A percentile compares a stretch with the other conserved stretches of the same genome.
phyloP scores from a whole-genome alignment of 1,140 invertebrate species.

The Diploscapter pachys region DNA sequence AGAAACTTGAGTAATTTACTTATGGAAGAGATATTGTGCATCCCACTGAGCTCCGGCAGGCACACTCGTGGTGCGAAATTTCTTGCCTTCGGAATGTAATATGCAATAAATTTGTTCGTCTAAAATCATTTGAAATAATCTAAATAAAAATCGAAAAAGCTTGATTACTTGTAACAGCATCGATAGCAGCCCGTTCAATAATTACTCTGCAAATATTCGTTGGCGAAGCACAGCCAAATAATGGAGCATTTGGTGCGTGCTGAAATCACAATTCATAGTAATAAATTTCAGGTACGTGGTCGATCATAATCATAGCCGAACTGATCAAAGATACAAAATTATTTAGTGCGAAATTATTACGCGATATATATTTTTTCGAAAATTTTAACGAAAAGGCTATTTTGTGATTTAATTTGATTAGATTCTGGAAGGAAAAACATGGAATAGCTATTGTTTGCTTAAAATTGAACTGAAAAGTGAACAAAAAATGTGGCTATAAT shows the following conservation, averaged over 20 bases:
- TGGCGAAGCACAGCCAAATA: too few species aligned
- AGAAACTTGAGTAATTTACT: constrained; percentile 5
- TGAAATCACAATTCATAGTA: too few species aligned
- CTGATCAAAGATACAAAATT: too few species aligned
- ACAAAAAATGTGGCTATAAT: background rate
- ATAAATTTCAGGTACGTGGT: too few species aligned
- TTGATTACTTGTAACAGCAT: too few species aligned
- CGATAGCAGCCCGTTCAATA: too few species aligned
- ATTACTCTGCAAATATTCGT: too few species aligned
- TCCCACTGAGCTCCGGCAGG: constrained; percentile 5
- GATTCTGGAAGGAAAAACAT: constrained; percentile 16
- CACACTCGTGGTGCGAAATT: background rate
- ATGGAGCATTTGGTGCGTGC: too few species aligned
- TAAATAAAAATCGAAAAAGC: too few species aligned
- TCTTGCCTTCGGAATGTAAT: constrained; percentile 12
- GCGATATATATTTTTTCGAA: background rate
- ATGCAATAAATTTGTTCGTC: background rate
- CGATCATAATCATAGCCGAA: too few species aligned
- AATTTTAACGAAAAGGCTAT: constrained; percentile 1
- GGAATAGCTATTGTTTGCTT: constrained; percentile 31
- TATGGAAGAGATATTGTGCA: constrained; percentile 11
- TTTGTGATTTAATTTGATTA: constrained; percentile 22
- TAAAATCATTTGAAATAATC: too few species aligned
- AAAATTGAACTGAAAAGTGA: background rate
- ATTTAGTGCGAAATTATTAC: too few species aligned